phyloP scores from a whole-genome alignment of 2,797 vertebrate genomes.

The Sparus aurata region DNA sequence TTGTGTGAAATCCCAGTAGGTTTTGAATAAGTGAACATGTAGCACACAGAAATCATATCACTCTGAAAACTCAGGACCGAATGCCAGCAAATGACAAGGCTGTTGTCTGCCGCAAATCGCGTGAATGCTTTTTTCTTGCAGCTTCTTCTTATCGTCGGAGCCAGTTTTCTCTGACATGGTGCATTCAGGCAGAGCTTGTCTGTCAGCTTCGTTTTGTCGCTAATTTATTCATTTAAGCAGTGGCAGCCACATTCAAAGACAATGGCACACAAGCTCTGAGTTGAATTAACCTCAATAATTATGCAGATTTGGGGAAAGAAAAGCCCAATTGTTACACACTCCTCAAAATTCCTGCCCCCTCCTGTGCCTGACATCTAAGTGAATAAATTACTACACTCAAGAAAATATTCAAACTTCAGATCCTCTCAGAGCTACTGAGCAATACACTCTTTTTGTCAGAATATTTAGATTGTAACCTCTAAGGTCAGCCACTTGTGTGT shows the following conservation, averaged over 20 bases:
- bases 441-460: constrained; percentile 18
- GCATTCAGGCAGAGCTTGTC: constrained; percentile 70
- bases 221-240: constrained; percentile 81
- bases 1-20: constrained; percentile 35
- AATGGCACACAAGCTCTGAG: constrained; percentile 71
- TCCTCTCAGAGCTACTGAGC: constrained; percentile 22
- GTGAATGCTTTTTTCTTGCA: constrained; percentile 34
- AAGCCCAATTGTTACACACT: constrained; percentile 75
- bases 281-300: constrained; percentile 83
- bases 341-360: constrained; percentile 72
- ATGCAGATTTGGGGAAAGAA: constrained; percentile 79
- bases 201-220: constrained; percentile 69
- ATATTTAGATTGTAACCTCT: constrained; percentile 18
- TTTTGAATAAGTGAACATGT: constrained; percentile 51
- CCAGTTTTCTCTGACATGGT: constrained; percentile 59
- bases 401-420: constrained; percentile 43
- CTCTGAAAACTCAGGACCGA: constrained; percentile 54
- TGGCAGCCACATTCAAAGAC: constrained; percentile 80
- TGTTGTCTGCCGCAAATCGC: constrained; percentile 66
- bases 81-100: constrained; percentile 56
- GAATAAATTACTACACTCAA: constrained; percentile 65
- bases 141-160: constrained; percentile 63
- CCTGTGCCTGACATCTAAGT: constrained; percentile 67
- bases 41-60: constrained; percentile 54
- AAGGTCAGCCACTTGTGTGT: constrained; percentile 48